Evolutionary conservation across 2,113 vertebrate genomes (phyloP).

Genomic region (Oenanthe oenanthe): DNA sequence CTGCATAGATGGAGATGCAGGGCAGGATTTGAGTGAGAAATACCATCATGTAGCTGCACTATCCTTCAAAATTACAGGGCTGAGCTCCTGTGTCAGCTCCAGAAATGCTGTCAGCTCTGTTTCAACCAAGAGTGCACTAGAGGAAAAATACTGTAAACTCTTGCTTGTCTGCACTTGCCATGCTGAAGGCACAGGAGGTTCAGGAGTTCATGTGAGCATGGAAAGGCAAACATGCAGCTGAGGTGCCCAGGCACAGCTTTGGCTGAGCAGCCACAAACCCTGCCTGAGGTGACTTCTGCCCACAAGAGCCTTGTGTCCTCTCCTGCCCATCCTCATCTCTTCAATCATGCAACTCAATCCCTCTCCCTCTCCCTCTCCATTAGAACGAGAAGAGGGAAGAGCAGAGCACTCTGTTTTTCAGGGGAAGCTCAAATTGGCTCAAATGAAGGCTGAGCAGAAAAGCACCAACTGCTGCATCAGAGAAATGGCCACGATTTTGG

Average conservation of each 20-base stretch:
- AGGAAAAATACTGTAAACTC: background rate
- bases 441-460: background rate
- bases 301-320: background rate
- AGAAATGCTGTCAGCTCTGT: background rate
- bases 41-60: background rate
- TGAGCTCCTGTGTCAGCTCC: background rate
- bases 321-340: background rate
- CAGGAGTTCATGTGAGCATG: fast-evolving
- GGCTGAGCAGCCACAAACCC: background rate
- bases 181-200: background rate
- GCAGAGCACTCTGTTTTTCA: background rate
- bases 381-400: background rate
- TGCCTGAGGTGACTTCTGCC: fast-evolving
- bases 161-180: background rate
- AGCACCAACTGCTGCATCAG: background rate
- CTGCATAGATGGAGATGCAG: fast-evolving
- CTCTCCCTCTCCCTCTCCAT: background rate
- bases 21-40: background rate
- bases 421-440: background rate
- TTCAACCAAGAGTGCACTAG: background rate
- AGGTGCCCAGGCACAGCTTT: background rate
- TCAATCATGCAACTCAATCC: fast-evolving
- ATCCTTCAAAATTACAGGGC: fast-evolving
- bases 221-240: background rate
- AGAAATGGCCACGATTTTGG: background rate